Evolutionary conservation across 2,113 vertebrate genomes (phyloP), one percentile per base, ranked within the genome.

Genomic region (Lagopus muta): DNA sequence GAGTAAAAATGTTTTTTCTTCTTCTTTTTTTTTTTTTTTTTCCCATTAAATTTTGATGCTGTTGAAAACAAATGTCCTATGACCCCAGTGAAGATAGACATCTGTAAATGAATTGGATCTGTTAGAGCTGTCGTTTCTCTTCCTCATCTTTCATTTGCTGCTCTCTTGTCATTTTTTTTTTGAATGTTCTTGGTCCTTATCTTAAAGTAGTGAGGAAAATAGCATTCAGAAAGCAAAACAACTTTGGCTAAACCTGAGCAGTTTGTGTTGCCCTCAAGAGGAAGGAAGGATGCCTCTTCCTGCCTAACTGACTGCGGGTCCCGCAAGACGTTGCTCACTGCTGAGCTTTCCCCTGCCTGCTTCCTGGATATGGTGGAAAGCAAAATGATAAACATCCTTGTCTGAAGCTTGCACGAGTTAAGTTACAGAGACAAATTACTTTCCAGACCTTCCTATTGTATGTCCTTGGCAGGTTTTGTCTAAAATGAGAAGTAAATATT

Each of bases 241-340:
- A 17, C 0, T 1, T 71, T 62, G 42, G 34, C 66, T 80, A n/a
- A 76, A 96, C 8, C 1, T 0, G 43, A 89, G 67, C 84, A 45
- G 89, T 42, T 90, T 9, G 3, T 12, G 58, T 21, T 83, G 67
- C 72, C 67, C 90, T 72, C 70, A 95, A 94, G 92, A 89, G 95
- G 95, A 95, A 96, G 95, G 95, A 96, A 96, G 92, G 96, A 96
- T 96, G 95, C 72, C 91, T 94, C 86, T 96, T 96, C 96, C 95
- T 96, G 94, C 50, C 85, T 65, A 96, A 95, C 91, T 0, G 72
- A 87, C 69, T 28, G 62, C 0, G 0, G 21, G 91, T 47, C 91
- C 84, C 92, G 62, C 66, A 70, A 85, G 87, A 91, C 82, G 5
- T 80, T 96, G 77, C 94, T 95, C 78, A 76, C 21, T 92, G 84